Percentiles rank a stretch among this genome's conserved stretches.
Conservation (phyloP, 2,888 invertebrate species). For the Slavum lentiscoides region DNA sequence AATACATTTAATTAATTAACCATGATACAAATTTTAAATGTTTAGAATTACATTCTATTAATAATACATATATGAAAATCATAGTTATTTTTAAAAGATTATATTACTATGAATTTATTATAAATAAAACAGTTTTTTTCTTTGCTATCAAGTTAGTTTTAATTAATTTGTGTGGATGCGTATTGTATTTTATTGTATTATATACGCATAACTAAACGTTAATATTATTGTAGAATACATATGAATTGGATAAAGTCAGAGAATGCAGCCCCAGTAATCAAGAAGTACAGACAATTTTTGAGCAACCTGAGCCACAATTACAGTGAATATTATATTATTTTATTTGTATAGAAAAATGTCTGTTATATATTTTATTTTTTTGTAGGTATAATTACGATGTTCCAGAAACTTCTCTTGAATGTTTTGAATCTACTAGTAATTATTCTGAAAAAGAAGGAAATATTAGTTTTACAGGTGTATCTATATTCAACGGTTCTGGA, state of each 20-base stretch:
- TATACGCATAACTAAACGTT: too few species aligned
- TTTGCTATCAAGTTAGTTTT: too few species aligned
- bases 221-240: conserved; percentile 11
- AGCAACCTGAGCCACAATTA: conserved; percentile 3
- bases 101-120: too few species aligned
- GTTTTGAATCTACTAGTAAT: not conserved
- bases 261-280: conserved; percentile 26
- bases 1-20: too few species aligned
- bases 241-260: not conserved
- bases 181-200: too few species aligned
- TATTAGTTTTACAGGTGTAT: not conserved
- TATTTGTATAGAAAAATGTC: too few species aligned
- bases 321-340: conserved; percentile 21
- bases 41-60: too few species aligned
- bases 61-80: too few species aligned
- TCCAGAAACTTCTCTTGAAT: not conserved
- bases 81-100: too few species aligned
- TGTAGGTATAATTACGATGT: not conserved
- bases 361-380: not conserved
- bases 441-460: conserved; percentile 12
- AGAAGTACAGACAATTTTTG: conserved; percentile 23
- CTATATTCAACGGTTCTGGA: not conserved
- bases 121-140: too few species aligned
- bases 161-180: too few species aligned
- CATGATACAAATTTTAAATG: too few species aligned